Conservation (phyloP, 2,888 invertebrate genomes). For the Meiosimyza decipiens region DNA sequence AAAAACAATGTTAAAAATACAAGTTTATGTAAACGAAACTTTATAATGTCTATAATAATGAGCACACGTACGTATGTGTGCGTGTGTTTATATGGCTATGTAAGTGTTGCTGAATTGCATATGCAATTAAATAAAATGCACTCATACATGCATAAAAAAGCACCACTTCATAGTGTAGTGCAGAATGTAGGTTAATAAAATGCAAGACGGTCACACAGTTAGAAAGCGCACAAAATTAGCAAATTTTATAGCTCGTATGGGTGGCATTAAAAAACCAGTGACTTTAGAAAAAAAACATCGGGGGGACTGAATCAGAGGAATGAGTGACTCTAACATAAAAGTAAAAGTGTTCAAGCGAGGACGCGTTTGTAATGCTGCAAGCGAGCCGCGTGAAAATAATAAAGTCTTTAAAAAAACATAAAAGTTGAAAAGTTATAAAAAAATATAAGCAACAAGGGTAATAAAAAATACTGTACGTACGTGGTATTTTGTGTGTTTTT, state of each 20-base stretch:
- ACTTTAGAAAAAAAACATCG: neutral
- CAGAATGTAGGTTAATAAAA: constrained; percentile 32
- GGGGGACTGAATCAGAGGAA: neutral
- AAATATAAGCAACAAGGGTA: too few species aligned
- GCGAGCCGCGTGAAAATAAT: too few species aligned
- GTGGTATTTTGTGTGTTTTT: too few species aligned
- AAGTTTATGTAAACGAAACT: neutral
- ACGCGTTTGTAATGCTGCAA: too few species aligned
- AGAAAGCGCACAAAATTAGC: constrained; percentile 28
- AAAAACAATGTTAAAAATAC: neutral
- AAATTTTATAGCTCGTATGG: constrained; percentile 7
- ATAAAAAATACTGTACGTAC: too few species aligned
- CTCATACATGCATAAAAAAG: constrained; percentile 5
- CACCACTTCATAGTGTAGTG: constrained; percentile 5
- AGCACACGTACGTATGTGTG: neutral
- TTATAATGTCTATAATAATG: constrained; percentile 6
- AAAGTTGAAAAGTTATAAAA: too few species aligned
- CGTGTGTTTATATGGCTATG: neutral
- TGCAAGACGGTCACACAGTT: constrained; percentile 26
- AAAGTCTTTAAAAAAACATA: too few species aligned
- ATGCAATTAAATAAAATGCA: constrained; percentile 22
- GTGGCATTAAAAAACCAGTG: neutral
- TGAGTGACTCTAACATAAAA: neutral
- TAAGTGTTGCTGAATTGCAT: constrained; percentile 12
- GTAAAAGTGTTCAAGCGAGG: constrained; percentile 12